Conservation (phyloP, 1,140 invertebrate genomes). For the Armadillidium nasatum region DNA sequence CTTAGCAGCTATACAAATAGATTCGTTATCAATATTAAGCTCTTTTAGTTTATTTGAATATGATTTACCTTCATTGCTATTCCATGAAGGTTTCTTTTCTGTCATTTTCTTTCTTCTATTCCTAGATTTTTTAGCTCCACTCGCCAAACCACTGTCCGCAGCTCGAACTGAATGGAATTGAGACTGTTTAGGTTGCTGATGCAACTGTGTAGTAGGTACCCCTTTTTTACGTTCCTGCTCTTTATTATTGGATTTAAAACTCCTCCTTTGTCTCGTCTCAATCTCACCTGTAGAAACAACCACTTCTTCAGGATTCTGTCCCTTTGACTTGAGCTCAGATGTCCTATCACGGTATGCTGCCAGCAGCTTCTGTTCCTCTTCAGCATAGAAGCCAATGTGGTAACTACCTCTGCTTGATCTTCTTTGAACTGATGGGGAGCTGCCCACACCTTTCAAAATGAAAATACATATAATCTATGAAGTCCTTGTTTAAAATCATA, state of each 20-base stretch:
- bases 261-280: not conserved
- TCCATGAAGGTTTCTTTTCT: slow-evolving; percentile 8
- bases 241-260: slow-evolving; percentile 9
- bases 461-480: too few relatives aligned
- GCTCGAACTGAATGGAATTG: not conserved
- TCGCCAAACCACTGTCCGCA: not conserved
- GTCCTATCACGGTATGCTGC: slow-evolving; percentile 4
- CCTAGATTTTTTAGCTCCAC: not conserved
- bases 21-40: not conserved
- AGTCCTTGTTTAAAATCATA: too few relatives aligned
- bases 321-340: slow-evolving; percentile 7
- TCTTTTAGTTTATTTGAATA: not conserved
- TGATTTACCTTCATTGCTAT: slow-evolving; percentile 4
- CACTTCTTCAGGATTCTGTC: not conserved
- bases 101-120: slow-evolving; percentile 8
- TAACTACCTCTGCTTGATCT: slow-evolving; percentile 12
- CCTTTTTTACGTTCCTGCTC: not conserved
- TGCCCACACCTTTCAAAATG: not conserved
- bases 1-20: not conserved
- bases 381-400: slow-evolving; percentile 5
- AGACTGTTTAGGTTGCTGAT: not conserved
- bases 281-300: slow-evolving; percentile 4
- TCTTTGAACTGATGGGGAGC: slow-evolving; percentile 4
- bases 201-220: not conserved
- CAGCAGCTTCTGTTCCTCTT: slow-evolving; percentile 4